Base-by-base conservation (phyloP, 2,797 vertebrate species). In the Bufotes viridis region DNA sequence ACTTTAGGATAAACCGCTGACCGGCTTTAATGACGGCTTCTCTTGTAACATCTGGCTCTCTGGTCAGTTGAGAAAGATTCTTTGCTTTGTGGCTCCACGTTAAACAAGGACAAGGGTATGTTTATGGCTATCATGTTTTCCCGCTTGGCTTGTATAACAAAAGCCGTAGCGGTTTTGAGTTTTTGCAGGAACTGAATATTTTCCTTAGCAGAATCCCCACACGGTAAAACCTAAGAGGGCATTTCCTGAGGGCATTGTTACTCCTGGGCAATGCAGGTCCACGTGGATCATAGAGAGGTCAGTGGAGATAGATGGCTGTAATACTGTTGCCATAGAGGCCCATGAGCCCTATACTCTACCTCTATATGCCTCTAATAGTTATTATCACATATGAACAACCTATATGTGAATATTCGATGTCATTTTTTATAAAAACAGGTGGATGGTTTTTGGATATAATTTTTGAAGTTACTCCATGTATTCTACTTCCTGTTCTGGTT, bases 1-100 rank as follows among this genome's bases (percentile, higher is more conserved):
- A 82, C 80, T 76, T 87, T 24, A 57, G 82, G 42, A 82, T 67
- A 82, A 82, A 87, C 86, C 86, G 42, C 80, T 22, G 82, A 78
- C 13, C 58, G n/a, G 29, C 49, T 22, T 12, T 61, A 53, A 57
- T 76, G 55, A 65, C 82, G 58, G 70, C 42, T 74, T 87, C 26
- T 74, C 18, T 18, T 87, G 13, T 67, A 34, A 53, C 29, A 65
- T 55, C 57, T 60, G 13, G 67, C 9, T 29, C 26, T 29, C 26
- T 87, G 80, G 86, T 76, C 58, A 34, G 51, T 67, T 22, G 42
- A 74, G n/a, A 55, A 63, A 57, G 75, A 61, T 53, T 61, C 55
- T 53, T 69, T 81, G 67, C 70, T 63, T 72, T 76, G 79, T 76
- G 85, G 85, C 55, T 82, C 79, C 17, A 2, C 34, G 69, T 17